These are phyloP conservation scores for Trissolcus basalis DNA, from an alignment of 1,140 invertebrate species.

Conservation along the genomic window DNA sequence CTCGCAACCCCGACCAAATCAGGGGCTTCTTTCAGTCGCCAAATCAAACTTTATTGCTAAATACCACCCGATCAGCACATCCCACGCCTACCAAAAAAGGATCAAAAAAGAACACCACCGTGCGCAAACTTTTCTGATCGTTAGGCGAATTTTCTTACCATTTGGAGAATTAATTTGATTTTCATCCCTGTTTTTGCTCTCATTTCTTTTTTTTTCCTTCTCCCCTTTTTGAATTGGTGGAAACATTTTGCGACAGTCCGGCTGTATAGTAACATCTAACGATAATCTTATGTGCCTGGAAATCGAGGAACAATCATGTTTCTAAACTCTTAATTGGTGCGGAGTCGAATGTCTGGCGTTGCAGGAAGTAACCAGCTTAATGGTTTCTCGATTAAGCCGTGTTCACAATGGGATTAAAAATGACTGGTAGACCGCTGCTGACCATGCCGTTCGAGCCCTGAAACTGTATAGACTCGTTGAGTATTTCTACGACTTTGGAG, in stretches of 20 bases:
- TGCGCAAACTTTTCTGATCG: conserved; percentile 28
- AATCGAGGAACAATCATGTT: conserved; percentile 48
- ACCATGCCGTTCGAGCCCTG: conserved; percentile 68
- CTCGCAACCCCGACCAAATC: conserved; percentile 74
- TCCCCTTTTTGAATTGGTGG: no score
- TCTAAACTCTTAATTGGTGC: conserved; percentile 56
- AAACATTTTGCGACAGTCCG: neutral
- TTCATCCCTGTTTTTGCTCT: neutral
- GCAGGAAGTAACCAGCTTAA: conserved; percentile 62
- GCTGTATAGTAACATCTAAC: conserved; percentile 4
- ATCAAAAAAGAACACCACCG: neutral
- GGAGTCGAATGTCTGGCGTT: conserved; percentile 49
- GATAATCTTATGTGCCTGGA: conserved; percentile 47
- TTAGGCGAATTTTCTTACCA: conserved; percentile 34
- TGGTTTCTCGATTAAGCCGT: conserved; percentile 70
- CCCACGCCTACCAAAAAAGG: conserved; percentile 43
- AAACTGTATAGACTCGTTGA: conserved; percentile 60
- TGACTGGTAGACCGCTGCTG: conserved; percentile 73
- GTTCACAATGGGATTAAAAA: conserved; percentile 75
- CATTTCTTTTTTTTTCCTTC: no score
- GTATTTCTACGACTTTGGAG: conserved; percentile 58
- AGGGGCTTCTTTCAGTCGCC: conserved; percentile 73
- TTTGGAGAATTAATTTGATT: neutral
- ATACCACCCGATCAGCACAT: conserved; percentile 75
- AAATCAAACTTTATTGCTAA: conserved; percentile 76